Evolutionary conservation across 1,140 invertebrate genomes (phyloP), one percentile per base, ranked within the genome.

Genomic region (Oryctes rhinoceros): DNA sequence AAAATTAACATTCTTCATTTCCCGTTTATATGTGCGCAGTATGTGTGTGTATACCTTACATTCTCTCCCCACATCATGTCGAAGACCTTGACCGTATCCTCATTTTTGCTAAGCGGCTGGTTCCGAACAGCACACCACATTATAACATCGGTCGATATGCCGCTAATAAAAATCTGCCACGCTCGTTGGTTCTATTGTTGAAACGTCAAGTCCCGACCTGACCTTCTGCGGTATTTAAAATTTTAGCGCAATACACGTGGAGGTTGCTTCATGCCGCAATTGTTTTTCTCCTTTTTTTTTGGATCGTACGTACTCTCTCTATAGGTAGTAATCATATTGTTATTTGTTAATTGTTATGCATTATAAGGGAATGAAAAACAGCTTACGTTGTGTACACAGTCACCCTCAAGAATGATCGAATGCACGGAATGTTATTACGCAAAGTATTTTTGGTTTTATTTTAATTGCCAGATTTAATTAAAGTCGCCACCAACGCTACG

Each of bases 191-290:
- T 71, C 65, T 71, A 71, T 71, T 71, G 65, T 71, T 71, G 35
- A 71, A 35, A 71, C 65, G 65, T 71, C 65, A 71, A 71, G 65
- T 67, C 65, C 65, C 65, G 20, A 24, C 65, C 65, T 71, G 65
- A 71, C 65, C 65, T 71, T 71, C 65, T 71, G 65, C 65, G 65
- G 65, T 71, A 71, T 71, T 71, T 71, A 71, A 71, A 71, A 71
- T 71, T 35, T 71, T 71, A 71, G 35, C 65, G 65, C 65, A 71
- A 71, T 71, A 71, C 65, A 71, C 65, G 65, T 71, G 65, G 65
- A 71, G 65, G 65, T 71, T 71, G 65, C 65, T 71, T 15, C 65
- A 71, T 71, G 24, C 13, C 65, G 65, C 24, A 71, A 37, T 71
- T 71, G 65, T 71, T 71, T 71, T 71, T 24, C 65, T 71, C 65